Percentiles rank a stretch among this genome's conserved stretches.
Conservation (phyloP, 2,888 invertebrate genomes). For the Lithodes maja region DNA sequence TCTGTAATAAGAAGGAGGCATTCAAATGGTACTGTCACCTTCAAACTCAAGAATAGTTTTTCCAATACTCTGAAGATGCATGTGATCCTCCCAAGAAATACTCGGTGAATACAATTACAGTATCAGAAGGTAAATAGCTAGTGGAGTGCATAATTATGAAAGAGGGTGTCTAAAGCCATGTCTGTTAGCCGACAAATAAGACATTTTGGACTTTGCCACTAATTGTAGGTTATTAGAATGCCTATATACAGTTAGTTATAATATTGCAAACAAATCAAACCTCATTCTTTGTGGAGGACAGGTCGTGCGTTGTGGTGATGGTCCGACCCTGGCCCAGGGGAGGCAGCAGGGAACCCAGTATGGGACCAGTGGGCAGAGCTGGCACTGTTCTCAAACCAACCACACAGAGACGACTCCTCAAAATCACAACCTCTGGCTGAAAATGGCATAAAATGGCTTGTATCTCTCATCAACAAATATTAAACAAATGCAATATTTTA, state of each 20-base stretch:
- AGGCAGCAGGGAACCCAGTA: conserved; percentile 33
- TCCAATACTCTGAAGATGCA: too few species aligned
- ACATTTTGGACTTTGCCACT: too few species aligned
- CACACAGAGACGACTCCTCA: conserved; percentile 40
- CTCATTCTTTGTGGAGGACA: conserved; percentile 3
- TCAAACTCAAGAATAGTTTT: too few species aligned
- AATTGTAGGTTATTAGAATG: too few species aligned
- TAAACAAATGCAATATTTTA: not conserved
- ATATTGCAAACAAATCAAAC: conserved; percentile 5
- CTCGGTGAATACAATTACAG: too few species aligned
- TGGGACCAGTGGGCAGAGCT: conserved; percentile 21
- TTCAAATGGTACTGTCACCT: too few species aligned
- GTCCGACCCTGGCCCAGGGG: conserved; percentile 43
- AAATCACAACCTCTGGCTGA: conserved; percentile 49
- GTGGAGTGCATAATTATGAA: too few species aligned
- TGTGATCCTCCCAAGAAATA: too few species aligned
- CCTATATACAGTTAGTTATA: not conserved
- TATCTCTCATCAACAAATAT: not conserved
- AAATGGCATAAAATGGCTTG: not conserved
- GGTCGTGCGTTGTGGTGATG: conserved; percentile 19
- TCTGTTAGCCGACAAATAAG: too few species aligned
- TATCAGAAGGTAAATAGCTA: not conserved
- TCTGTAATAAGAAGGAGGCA: too few species aligned
- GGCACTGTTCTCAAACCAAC: conserved; percentile 30
- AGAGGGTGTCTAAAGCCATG: too few species aligned